Conservation (phyloP, 2,113 vertebrate species). For the Salvelinus namaycush region DNA sequence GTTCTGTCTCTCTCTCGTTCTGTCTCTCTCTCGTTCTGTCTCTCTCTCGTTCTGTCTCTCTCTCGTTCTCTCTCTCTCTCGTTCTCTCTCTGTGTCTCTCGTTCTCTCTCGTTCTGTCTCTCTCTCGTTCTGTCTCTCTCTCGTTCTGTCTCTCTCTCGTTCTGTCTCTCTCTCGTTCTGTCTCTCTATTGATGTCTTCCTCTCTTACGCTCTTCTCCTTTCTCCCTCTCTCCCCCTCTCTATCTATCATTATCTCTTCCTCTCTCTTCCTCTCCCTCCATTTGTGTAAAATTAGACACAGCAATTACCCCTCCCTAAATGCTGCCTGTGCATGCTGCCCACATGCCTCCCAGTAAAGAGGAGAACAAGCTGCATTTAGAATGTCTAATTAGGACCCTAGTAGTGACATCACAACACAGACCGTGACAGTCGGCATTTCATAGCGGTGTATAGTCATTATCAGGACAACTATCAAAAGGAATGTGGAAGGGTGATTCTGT, state of each 20-base stretch:
- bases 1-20: no score
- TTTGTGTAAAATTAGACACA: constrained; percentile 70
- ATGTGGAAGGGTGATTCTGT: constrained; percentile 6
- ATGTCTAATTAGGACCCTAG: constrained; percentile 65
- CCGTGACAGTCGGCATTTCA: constrained; percentile 33
- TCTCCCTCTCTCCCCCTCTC: background rate
- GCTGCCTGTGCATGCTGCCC: constrained; percentile 66
- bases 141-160: no score
- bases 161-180: no score
- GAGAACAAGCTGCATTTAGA: constrained; percentile 71
- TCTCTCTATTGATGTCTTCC: no score
- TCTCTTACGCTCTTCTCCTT: background rate
- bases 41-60: no score
- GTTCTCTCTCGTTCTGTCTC: no score
- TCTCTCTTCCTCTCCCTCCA: constrained; percentile 28
- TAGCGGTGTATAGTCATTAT: constrained; percentile 32
- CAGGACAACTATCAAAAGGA: constrained; percentile 36
- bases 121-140: no score
- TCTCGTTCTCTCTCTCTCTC: no score
- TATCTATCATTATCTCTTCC: constrained; percentile 4
- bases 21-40: no score
- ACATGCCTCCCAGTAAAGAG: constrained; percentile 70
- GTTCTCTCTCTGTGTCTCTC: no score
- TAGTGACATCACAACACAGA: constrained; percentile 44
- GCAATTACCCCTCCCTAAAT: constrained; percentile 73